These are phyloP conservation scores for Meloe dianella DNA, from an alignment of 2,888 invertebrate species.

Conservation along the genomic window DNA sequence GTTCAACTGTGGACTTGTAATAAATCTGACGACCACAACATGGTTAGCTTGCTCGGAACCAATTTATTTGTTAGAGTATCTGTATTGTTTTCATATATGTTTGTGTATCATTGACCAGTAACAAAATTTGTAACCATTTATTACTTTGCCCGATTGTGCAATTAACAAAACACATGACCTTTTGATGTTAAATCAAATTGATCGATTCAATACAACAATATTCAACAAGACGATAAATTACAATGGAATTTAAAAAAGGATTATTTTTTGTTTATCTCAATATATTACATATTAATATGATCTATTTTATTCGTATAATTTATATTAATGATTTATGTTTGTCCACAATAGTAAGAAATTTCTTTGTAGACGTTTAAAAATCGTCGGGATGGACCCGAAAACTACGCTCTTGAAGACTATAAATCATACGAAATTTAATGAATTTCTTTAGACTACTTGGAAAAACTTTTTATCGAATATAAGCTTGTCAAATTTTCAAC, in stretches of 20 bases:
- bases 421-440: conserved; percentile 10
- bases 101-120: conserved; percentile 37
- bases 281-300: not conserved
- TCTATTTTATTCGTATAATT: not conserved
- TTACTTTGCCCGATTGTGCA: conserved; percentile 32
- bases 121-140: conserved; percentile 39
- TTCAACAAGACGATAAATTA: not conserved
- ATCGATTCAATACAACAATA: not conserved
- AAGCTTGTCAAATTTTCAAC: conserved; percentile 3
- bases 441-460: conserved; percentile 1
- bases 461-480: conserved; percentile 3
- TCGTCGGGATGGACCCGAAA: not conserved
- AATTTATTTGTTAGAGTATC: conserved; percentile 50
- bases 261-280: not conserved
- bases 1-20: conserved; percentile 52
- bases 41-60: conserved; percentile 49
- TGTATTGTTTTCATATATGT: conserved; percentile 46
- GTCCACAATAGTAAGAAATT: not conserved
- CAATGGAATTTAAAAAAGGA: not conserved
- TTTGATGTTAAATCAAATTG: conserved; percentile 9
- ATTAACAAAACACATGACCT: conserved; percentile 29
- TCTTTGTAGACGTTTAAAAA: not conserved
- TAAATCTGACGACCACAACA: conserved; percentile 57
- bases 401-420: not conserved
- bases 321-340: conserved; percentile 13